phyloP scores from a whole-genome alignment of 2,113 vertebrate species.

The Acanthochromis polyacanthus region DNA sequence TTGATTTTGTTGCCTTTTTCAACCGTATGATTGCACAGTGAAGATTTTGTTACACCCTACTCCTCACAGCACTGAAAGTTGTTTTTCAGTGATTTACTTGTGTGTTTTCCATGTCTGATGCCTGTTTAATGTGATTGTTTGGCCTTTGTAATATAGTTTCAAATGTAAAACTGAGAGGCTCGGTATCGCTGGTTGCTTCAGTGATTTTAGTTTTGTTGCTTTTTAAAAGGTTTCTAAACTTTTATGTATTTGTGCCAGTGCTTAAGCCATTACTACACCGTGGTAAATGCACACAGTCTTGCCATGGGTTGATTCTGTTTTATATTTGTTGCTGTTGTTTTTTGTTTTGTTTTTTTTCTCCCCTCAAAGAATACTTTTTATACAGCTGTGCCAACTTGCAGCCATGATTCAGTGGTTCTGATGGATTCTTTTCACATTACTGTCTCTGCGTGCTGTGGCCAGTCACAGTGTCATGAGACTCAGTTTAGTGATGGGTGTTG shows the following conservation, averaged over 20 bases:
- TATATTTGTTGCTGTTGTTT: neutral
- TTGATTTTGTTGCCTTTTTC: constrained; percentile 75
- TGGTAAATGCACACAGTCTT: neutral
- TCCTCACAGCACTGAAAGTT: constrained; percentile 31
- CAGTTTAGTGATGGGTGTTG: neutral
- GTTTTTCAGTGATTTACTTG: constrained; percentile 8
- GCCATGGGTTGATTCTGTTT: neutral
- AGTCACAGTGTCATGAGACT: constrained; percentile 2
- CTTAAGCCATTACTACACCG: constrained; percentile 34
- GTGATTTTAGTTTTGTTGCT: constrained; percentile 28
- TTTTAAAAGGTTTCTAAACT: neutral
- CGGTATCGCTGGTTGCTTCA: constrained; percentile 19
- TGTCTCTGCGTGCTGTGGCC: constrained; percentile 16
- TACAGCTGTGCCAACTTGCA: constrained; percentile 53
- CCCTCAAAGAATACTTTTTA: neutral
- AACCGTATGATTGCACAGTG: constrained; percentile 54
- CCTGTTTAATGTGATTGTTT: constrained; percentile 55
- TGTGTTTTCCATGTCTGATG: constrained; percentile 35
- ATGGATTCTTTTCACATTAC: constrained; percentile 24
- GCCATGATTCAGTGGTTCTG: constrained; percentile 21
- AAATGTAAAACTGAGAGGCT: constrained; percentile 36
- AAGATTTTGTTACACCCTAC: constrained; percentile 44
- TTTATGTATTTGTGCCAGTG: constrained; percentile 40
- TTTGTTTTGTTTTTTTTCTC: neutral
- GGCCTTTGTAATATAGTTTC: constrained; percentile 46